A percentile compares a stretch with the other conserved stretches of the same genome.
Conservation (phyloP, 1,140 invertebrate species). For the Drosophila mauritiana region DNA sequence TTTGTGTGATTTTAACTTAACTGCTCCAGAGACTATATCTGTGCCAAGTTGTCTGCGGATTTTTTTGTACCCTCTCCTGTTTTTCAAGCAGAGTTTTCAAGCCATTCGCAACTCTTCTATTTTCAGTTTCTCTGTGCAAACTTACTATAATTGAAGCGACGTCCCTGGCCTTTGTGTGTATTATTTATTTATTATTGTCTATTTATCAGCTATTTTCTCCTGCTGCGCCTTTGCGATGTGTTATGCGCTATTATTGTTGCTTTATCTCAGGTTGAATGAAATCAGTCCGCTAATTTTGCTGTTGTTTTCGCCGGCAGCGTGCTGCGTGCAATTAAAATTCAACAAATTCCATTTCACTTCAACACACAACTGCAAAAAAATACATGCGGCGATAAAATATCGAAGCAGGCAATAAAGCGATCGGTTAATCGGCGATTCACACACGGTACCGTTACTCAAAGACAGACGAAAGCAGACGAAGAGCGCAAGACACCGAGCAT, state of each 20-base stretch:
- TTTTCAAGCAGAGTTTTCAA: not conserved
- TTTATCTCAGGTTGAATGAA: conserved; percentile 63
- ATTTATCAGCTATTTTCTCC: conserved; percentile 66
- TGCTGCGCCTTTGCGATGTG: conserved; percentile 2
- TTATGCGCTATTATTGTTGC: conserved; percentile 20
- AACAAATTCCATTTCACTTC: conserved; percentile 78
- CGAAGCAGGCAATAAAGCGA: conserved; percentile 9
- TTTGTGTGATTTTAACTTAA: no score
- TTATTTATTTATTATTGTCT: conserved; percentile 43
- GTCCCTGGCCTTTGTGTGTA: conserved; percentile 58
- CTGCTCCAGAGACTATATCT: no score
- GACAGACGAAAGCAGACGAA: not conserved
- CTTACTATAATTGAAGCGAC: conserved; percentile 58
- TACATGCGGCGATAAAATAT: conserved; percentile 7
- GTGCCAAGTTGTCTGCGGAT: no score
- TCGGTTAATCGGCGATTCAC: conserved; percentile 8
- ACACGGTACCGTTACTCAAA: conserved; percentile 56
- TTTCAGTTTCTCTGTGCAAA: conserved; percentile 23
- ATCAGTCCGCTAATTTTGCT: conserved; percentile 24
- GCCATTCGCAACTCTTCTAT: not conserved
- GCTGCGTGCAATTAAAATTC: conserved; percentile 77
- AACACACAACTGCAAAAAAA: conserved; percentile 45
- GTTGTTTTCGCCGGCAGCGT: conserved; percentile 43
- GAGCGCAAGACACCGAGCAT: conserved; percentile 9
- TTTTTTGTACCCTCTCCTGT: no score